A percentile compares a stretch with the other conserved stretches of the same genome.
These are phyloP conservation scores for Pardalotus punctatus DNA, from an alignment of 2,113 vertebrate species.

Conservation along the genomic window DNA sequence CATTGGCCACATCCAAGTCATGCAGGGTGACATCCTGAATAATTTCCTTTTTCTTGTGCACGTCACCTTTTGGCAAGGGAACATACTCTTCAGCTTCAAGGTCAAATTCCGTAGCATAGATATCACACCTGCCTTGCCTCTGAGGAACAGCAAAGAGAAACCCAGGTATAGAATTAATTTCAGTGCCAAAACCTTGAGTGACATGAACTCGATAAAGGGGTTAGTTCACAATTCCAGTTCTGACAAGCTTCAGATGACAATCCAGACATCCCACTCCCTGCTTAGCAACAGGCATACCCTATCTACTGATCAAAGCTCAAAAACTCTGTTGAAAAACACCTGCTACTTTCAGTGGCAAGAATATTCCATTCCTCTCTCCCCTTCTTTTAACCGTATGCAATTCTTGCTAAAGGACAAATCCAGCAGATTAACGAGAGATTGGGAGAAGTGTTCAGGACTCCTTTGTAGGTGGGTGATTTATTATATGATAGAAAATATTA, in stretches of 20 bases:
- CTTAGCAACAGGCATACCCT: slow-evolving; percentile 61
- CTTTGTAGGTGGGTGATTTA: slow-evolving; percentile 75
- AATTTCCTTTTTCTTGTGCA: slow-evolving; percentile 99
- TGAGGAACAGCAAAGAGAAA: slow-evolving; percentile 64
- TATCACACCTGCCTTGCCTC: slow-evolving; percentile 98
- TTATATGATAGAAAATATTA: slow-evolving; percentile 74
- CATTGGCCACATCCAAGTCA: slow-evolving; percentile 94
- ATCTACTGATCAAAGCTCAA: slow-evolving; percentile 72
- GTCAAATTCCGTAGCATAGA: slow-evolving; percentile 97
- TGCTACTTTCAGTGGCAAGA: slow-evolving; percentile 46
- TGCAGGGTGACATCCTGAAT: slow-evolving; percentile 98
- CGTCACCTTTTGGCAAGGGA: slow-evolving; percentile 95
- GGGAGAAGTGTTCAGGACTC: slow-evolving; percentile 57
- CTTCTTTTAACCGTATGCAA: slow-evolving; percentile 46
- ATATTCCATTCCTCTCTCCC: not conserved
- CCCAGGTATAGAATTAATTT: slow-evolving; percentile 59
- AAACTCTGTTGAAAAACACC: slow-evolving; percentile 49
- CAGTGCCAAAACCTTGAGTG: slow-evolving; percentile 62
- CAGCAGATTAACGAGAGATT: slow-evolving; percentile 70
- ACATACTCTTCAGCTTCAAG: slow-evolving; percentile 99
- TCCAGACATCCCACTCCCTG: slow-evolving; percentile 57
- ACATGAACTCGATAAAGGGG: slow-evolving; percentile 25
- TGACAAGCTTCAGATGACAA: slow-evolving; percentile 72
- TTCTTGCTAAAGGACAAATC: slow-evolving; percentile 74
- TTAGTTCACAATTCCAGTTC: slow-evolving; percentile 61